A percentile compares a stretch with the other conserved stretches of the same genome.
Evolutionary conservation across 2,113 vertebrate genomes (phyloP).

Genomic region (Telmatochromis bifrenatus): DNA sequence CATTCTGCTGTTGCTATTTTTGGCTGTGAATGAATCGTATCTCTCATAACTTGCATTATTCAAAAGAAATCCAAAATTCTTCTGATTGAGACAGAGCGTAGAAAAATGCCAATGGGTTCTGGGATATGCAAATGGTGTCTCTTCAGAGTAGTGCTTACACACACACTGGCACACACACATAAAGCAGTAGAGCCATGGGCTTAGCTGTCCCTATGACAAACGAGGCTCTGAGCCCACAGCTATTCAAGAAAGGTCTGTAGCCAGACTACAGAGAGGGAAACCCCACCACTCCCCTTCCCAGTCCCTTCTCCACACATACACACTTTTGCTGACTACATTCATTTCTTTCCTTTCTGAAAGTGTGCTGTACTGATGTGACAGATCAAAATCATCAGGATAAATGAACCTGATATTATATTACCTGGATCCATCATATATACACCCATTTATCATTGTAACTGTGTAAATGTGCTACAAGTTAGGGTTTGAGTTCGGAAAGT

Average conservation of each 20-base stretch:
- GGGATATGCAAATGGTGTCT: constrained; percentile 8
- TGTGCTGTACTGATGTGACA: background rate
- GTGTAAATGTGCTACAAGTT: background rate
- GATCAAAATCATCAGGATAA: background rate
- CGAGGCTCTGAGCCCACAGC: constrained; percentile 16
- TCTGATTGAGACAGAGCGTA: background rate
- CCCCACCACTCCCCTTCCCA: background rate
- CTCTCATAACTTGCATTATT: constrained; percentile 40
- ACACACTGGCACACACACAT: background rate
- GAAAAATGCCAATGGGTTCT: background rate
- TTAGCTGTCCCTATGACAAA: constrained; percentile 46
- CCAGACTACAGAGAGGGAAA: constrained; percentile 21
- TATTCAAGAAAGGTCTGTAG: constrained; percentile 18
- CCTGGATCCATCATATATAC: background rate
- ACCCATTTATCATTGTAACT: background rate
- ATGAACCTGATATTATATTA: background rate
- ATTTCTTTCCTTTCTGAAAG: background rate
- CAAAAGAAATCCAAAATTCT: constrained; percentile 18
- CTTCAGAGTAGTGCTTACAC: background rate
- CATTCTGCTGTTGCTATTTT: constrained; percentile 33
- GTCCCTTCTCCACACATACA: background rate
- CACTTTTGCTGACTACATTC: background rate
- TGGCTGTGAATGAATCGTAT: constrained; percentile 32
- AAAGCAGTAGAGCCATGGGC: background rate
- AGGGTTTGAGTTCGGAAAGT: background rate